A percentile compares a stretch with the other conserved stretches of the same genome.
Evolutionary conservation across 2,797 vertebrate genomes (phyloP).

Genomic region (Yasuhikotakia modesta): DNA sequence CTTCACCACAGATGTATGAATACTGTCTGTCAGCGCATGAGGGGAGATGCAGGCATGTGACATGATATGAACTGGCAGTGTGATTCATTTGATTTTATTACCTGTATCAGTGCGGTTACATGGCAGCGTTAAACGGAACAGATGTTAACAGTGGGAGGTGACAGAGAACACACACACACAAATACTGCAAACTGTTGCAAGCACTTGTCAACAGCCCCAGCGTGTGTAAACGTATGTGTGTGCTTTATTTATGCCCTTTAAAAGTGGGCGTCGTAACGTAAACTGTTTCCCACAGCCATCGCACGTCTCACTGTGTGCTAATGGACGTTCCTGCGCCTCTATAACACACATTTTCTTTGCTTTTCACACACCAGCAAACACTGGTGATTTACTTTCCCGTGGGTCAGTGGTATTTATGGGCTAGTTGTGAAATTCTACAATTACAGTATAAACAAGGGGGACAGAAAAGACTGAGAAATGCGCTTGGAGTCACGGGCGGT

Average conservation of each 20-base stretch:
- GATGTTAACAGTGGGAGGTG: constrained; percentile 89
- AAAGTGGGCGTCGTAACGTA: constrained; percentile 71
- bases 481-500: constrained; percentile 58
- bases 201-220: constrained; percentile 62
- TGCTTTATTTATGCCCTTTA: constrained; percentile 70
- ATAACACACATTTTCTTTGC: constrained; percentile 76
- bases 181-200: constrained; percentile 87
- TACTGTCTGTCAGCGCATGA: constrained; percentile 49
- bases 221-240: constrained; percentile 50
- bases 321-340: constrained; percentile 68
- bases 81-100: constrained; percentile 69
- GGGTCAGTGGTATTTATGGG: constrained; percentile 69
- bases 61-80: constrained; percentile 63
- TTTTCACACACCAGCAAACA: constrained; percentile 75
- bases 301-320: constrained; percentile 68
- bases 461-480: constrained; percentile 56
- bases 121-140: constrained; percentile 73
- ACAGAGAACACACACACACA: constrained; percentile 77
- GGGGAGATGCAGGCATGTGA: constrained; percentile 49
- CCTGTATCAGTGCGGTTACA: constrained; percentile 59
- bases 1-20: constrained; percentile 43
- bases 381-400: constrained; percentile 69
- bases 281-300: constrained; percentile 73
- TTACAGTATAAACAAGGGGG: constrained; percentile 71
- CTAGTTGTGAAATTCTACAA: constrained; percentile 82